These are phyloP conservation scores for Melanotaenia parkinsoni DNA, from an alignment of 2,797 vertebrate genomes.

Conservation along the genomic window DNA sequence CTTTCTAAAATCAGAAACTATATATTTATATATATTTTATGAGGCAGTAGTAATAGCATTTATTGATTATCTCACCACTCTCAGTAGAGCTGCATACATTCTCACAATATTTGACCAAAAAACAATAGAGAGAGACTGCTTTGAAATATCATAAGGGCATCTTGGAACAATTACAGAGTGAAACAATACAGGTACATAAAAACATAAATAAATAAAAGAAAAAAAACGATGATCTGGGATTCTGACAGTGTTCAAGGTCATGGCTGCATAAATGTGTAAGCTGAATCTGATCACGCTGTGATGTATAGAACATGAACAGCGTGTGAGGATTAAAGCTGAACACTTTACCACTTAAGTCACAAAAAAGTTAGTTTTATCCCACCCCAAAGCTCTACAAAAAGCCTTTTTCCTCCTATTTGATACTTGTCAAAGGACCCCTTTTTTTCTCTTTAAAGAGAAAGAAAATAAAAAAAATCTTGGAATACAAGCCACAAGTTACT, in stretches of 20 bases:
- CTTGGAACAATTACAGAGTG: neutral
- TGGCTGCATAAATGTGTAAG: neutral
- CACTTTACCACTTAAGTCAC: too few relatives aligned
- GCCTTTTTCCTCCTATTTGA: neutral
- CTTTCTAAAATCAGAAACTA: too few relatives aligned
- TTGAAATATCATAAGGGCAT: neutral
- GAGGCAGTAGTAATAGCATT: neutral
- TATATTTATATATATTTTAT: neutral
- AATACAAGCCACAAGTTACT: neutral
- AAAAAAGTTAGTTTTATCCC: neutral
- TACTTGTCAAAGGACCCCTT: neutral
- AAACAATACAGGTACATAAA: neutral
- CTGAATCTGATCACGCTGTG: neutral
- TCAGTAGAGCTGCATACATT: neutral
- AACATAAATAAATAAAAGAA: too few relatives aligned
- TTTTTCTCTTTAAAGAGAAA: neutral
- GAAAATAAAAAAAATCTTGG: neutral
- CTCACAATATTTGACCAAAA: neutral
- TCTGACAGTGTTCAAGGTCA: neutral
- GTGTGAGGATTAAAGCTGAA: too few relatives aligned
- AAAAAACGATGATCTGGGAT: too few relatives aligned
- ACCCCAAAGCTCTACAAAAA: neutral
- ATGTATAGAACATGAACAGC: too few relatives aligned
- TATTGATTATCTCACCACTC: neutral
- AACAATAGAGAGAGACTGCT: neutral